Base-by-base conservation (phyloP, 2,888 invertebrate species). In the Philonicus albiceps region DNA sequence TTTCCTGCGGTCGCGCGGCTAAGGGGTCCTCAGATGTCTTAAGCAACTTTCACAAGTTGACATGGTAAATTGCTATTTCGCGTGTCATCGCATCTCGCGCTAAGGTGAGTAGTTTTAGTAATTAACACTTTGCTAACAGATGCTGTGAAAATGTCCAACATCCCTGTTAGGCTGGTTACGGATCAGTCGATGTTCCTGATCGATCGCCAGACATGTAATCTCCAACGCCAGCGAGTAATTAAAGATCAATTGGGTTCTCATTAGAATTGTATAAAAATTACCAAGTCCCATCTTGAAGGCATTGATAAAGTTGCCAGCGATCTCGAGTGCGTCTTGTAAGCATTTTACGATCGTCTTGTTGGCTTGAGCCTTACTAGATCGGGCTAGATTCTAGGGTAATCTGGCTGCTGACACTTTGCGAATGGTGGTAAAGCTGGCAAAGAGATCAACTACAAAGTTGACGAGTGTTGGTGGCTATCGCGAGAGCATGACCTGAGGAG, bases 221-320 rank as follows among this genome's bases (percentile, higher is more conserved):
- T 30, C 27, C 27, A 27, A 49, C 80, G 27, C 49, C 27, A 80
- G 27, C 49, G 31, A 22, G 31, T 80, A 80, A 80, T 80, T 80
- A 80, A 43, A 30, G 53, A 80, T 11, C 80, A 80, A 80, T 80
- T 80, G 80, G 49, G 30, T 27, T 80, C 80, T 53, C 53, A 80
- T 80, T 80, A 80, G 49, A 80, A 80, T 49, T 13, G 6, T 53
- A 49, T 80, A 80, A 80, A 49, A 53, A 80, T 74, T 16, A 8
- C 31, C 74, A 31, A 74, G 74, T 11, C n/a, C 19, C 74, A 34
- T 74, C 49, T 64, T 19, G 64, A 27, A 27, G 64, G 27, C 22
- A 64, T 64, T 64, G 64, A 64, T 64, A 64, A 64, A 64, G 64
- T 22, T 64, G 64, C 64, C n/a, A 64, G 11, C 22, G 27, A 64